Conservation (phyloP, 1,140 invertebrate species). For the Musca vetustissima region DNA sequence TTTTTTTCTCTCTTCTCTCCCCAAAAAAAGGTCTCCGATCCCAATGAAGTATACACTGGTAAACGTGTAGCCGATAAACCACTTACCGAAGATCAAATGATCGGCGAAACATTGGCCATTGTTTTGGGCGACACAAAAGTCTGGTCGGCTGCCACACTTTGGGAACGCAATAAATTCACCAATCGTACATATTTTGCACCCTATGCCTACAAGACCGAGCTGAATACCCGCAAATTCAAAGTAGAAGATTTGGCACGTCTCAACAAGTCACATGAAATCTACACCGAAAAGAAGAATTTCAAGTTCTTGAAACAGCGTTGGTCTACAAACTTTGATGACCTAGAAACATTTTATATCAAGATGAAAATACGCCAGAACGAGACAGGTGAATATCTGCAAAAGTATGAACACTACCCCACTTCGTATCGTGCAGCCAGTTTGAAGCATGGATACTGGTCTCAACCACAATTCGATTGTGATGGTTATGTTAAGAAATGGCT, state of each 20-base stretch:
- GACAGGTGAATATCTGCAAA: conserved; percentile 76
- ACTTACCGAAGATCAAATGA: conserved; percentile 91
- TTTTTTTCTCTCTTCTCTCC: not conserved
- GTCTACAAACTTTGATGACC: conserved; percentile 88
- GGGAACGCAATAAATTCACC: conserved; percentile 94
- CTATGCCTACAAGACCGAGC: conserved; percentile 84
- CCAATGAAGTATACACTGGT: conserved; percentile 91
- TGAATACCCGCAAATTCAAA: conserved; percentile 82
- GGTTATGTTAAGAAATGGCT: conserved; percentile 93
- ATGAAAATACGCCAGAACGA: conserved; percentile 90
- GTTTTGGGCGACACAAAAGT: conserved; percentile 90
- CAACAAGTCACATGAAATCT: conserved; percentile 78
- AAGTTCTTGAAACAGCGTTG: conserved; percentile 87
- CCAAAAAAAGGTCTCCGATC: conserved; percentile 81
- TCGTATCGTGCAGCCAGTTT: conserved; percentile 85
- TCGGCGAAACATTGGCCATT: conserved; percentile 87
- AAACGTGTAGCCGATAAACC: conserved; percentile 84
- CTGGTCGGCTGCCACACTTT: conserved; percentile 89
- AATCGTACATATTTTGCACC: conserved; percentile 92
- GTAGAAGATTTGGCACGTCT: conserved; percentile 84
- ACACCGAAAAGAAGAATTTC: conserved; percentile 85
- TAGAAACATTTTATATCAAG: conserved; percentile 92
- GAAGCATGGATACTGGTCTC: conserved; percentile 89
- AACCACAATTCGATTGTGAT: conserved; percentile 92
- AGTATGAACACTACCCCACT: conserved; percentile 89